Evolutionary conservation across 1,140 invertebrate genomes (phyloP), one percentile per base, ranked within the genome.

Genomic region (Plutomurus gul): DNA sequence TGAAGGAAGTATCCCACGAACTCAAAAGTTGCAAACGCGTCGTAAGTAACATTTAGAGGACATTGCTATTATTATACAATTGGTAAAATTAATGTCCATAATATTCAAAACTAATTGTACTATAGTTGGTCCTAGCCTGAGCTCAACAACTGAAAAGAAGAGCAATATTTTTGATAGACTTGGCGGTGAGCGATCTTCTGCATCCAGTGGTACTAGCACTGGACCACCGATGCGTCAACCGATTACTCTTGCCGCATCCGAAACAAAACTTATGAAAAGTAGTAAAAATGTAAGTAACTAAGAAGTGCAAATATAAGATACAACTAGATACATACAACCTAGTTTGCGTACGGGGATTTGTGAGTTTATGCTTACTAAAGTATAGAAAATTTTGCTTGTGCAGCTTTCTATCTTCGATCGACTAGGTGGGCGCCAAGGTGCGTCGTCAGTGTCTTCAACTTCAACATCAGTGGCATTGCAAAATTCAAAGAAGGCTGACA

Each of bases 11-110:
- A 87, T 85, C 0, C 70, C 84, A 8, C 85, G 86, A 84, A 87
- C 85, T 82, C 85, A 86, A 60, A 85, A 87, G n/a, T 84, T 87
- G 43, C 86, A 87, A 47, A 86, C 87, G 36, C 43, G 82, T 75
- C 71, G 83, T 83, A 80, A 80, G 75, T 65, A 37, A 37, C 4
- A 72, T 20, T 72, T 72, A 16, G 7, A 7, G 6, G 18, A 51
- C 6, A 16, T 10, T 51, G 7, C 20, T 16, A 6, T 51, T 18
- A n/a, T 1, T n/a, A n/a, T n/a, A n/a, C 36, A 37, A 75, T 75
- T 40, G 18, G 13, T 18, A 46, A 72, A 36, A 43, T 40, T 18
- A 18, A 13, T 33, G 71, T 36, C 4, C 36, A 16, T 13, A 43
- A 3, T 22, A 33, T n/a, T 40, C 20, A 40, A 43, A 18, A 10